Evolutionary conservation across 2,797 vertebrate genomes (phyloP).

Genomic region (Anabacerthia variegaticeps): DNA sequence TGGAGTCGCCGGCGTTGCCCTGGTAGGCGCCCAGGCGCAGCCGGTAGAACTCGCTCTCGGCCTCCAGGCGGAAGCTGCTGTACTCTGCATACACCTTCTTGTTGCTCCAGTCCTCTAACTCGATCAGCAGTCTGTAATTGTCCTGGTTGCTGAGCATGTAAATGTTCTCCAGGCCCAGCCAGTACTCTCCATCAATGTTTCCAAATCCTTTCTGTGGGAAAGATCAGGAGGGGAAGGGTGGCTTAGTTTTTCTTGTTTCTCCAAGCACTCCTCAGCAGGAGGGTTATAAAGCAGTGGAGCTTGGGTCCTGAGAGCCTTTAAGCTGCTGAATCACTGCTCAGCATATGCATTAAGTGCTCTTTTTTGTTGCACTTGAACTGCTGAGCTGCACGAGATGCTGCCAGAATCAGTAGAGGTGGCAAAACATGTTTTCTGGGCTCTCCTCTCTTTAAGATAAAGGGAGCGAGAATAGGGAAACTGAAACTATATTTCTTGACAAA

Average conservation of each 20-base stretch:
- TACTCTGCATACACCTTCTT: slow-evolving; percentile 98
- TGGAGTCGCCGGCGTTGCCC: slow-evolving; percentile 95
- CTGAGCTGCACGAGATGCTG: not conserved
- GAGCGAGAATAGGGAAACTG: not conserved
- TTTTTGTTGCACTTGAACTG: not conserved
- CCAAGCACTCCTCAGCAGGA: not conserved
- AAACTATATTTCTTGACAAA: not conserved
- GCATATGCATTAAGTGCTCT: not conserved
- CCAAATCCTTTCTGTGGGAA: slow-evolving; percentile 93
- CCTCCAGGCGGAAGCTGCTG: slow-evolving; percentile 93
- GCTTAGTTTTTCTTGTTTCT: not conserved
- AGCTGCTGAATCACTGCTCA: not conserved
- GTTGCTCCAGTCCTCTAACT: slow-evolving; percentile 96
- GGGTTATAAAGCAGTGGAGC: not conserved
- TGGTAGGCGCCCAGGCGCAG: slow-evolving; percentile 94
- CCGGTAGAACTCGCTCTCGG: slow-evolving; percentile 90
- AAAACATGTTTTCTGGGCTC: not conserved
- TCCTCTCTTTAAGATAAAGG: not conserved
- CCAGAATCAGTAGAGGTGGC: not conserved
- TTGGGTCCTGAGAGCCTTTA: not conserved
- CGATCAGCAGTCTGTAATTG: slow-evolving; percentile 93
- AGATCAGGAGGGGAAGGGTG: not conserved
- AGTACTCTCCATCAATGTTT: slow-evolving; percentile 94
- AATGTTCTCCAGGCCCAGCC: slow-evolving; percentile 96
- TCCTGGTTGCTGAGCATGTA: slow-evolving; percentile 92